phyloP scores from a whole-genome alignment of 2,888 invertebrate species.

The Myopa tessellatipennis region DNA sequence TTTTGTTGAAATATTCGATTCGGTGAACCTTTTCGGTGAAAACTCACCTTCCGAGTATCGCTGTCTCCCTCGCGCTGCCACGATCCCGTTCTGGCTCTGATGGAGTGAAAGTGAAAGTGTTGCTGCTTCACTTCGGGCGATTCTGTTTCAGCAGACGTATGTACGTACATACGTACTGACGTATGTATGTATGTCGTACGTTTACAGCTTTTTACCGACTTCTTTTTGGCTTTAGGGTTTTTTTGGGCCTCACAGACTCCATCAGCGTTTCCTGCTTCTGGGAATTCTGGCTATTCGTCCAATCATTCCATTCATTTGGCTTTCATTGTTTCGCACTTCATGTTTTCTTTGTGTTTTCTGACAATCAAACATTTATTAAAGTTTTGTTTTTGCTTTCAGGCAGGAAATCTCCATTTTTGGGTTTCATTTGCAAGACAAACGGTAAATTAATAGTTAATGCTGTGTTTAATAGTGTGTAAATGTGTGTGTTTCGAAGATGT shows the following conservation, averaged over 20 bases:
- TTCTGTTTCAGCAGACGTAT: neutral
- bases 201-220: conserved; percentile 19
- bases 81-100: too few relatives aligned
- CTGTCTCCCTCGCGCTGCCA: too few relatives aligned
- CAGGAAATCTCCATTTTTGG: conserved; percentile 67
- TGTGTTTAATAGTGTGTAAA: conserved; percentile 37
- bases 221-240: conserved; percentile 41
- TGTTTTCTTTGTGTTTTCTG: conserved; percentile 43
- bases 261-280: neutral
- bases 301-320: neutral
- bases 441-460: conserved; percentile 58
- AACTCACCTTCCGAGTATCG: too few relatives aligned
- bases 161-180: conserved; percentile 11
- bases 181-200: conserved; percentile 14
- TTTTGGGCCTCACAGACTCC: conserved; percentile 4
- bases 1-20: too few relatives aligned
- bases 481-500: conserved; percentile 33
- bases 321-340: conserved; percentile 4
- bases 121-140: conserved; percentile 6
- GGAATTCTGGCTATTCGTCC: neutral
- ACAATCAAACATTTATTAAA: conserved; percentile 48
- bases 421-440: conserved; percentile 67
- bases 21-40: too few relatives aligned
- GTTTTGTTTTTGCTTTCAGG: conserved; percentile 63
- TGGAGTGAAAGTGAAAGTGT: too few relatives aligned